These are phyloP conservation scores for Carollia perspicillata DNA, from an alignment of 2,113 vertebrate genomes.

Conservation along the genomic window DNA sequence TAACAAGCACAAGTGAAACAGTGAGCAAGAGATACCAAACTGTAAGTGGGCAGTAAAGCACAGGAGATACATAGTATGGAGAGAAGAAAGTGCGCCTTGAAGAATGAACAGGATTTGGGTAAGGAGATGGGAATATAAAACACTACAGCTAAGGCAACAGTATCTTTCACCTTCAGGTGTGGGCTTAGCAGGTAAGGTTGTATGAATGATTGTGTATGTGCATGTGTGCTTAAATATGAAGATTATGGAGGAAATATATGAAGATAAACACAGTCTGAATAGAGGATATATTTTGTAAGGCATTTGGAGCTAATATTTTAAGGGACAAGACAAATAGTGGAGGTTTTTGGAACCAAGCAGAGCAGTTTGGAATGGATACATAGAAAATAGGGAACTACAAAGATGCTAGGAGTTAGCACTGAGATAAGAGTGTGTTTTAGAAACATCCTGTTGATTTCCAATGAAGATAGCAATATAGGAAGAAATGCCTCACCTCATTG, in stretches of 20 bases:
- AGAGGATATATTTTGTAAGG: background rate
- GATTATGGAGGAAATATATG: background rate
- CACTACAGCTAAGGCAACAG: background rate
- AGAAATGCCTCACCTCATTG: too few species aligned
- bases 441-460: too few species aligned
- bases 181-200: background rate
- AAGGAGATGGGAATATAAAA: background rate
- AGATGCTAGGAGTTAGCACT: background rate
- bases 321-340: background rate
- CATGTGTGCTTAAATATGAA: background rate
- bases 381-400: background rate
- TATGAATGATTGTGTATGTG: background rate
- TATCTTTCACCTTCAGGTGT: background rate
- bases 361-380: background rate
- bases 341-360: background rate
- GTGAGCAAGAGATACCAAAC: background rate
- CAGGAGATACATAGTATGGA: too few species aligned
- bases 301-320: background rate
- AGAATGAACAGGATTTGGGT: background rate
- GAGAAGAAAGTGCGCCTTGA: background rate
- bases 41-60: background rate
- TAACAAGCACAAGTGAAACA: background rate
- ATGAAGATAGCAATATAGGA: too few species aligned
- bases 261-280: background rate
- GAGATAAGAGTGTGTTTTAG: too few species aligned